A percentile compares a stretch with the other conserved stretches of the same genome.
Conservation (phyloP, 1,140 invertebrate genomes). For the Drosophila nigrodunni region DNA sequence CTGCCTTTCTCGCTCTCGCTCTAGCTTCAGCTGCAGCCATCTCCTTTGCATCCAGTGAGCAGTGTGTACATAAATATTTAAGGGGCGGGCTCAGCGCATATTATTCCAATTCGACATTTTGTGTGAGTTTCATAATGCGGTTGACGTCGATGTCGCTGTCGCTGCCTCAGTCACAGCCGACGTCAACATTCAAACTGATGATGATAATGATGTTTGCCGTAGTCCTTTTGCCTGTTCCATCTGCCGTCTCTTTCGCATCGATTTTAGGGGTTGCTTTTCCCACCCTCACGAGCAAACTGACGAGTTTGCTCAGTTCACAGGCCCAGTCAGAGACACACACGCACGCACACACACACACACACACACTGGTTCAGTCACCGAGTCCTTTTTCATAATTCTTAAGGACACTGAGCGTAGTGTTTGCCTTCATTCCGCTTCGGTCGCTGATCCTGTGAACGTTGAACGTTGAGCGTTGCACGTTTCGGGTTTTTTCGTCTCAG, state of each 20-base stretch:
- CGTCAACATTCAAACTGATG: conserved; percentile 66
- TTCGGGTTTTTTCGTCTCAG: conserved; percentile 25
- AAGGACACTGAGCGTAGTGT: conserved; percentile 60
- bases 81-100: conserved; percentile 55
- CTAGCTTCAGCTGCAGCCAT: conserved; percentile 2
- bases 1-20: conserved; percentile 8
- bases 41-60: conserved; percentile 2
- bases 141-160: conserved; percentile 26
- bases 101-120: conserved; percentile 84
- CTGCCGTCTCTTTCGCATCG: conserved; percentile 39
- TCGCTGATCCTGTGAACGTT: conserved; percentile 70
- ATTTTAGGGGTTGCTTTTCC: conserved; percentile 62
- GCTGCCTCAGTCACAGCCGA: conserved; percentile 23
- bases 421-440: conserved; percentile 80
- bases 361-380: conserved; percentile 12
- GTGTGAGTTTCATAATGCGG: conserved; percentile 77
- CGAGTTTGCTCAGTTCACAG: conserved; percentile 56
- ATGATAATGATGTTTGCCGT: conserved; percentile 64
- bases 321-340: conserved; percentile 32
- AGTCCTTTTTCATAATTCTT: conserved; percentile 81
- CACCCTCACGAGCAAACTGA: conserved; percentile 34
- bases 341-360: conserved; percentile 8
- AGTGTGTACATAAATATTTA: conserved; percentile 57
- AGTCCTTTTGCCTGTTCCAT: conserved; percentile 64
- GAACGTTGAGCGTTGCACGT: conserved; percentile 39